Evolutionary conservation across 2,888 invertebrate species (phyloP), one percentile per base, ranked within the genome.

Genomic region (Acanthococcus lagerstroemiae): DNA sequence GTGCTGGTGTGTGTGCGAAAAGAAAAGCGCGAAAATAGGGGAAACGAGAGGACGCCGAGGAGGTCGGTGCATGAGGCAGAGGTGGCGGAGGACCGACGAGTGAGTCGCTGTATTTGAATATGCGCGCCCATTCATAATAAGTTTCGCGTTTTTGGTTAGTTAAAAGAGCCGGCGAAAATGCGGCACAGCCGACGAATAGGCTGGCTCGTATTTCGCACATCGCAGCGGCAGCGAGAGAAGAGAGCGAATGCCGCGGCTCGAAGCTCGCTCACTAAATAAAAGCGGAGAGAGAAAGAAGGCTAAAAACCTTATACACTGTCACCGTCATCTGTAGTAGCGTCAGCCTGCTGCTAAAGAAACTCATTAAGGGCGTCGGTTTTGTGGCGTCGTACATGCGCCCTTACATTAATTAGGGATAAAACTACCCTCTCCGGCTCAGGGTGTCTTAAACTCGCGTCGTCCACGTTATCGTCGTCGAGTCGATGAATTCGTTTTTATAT

Each of bases 291-390:
- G n/a, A n/a, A n/a, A n/a, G n/a, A n/a, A n/a, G n/a, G n/a, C n/a
- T n/a, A 58, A 58, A 45, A 58, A 58, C 46, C 58, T 58, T 56
- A 56, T 56, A 58, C 44, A 58, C 58, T 52, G 61, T 61, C 52
- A 61, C 61, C 52, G 48, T 61, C 61, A 61, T 61, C 61, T 52
- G 30, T 26, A 37, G 61, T 52, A 61, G 52, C 61, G 61, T 61
- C 65, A 46, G 55, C 65, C 65, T 55, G 55, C 63, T 63, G 52
- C 55, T 55, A 56, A 66, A 56, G 56, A 50, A 66, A 66, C 66
- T 66, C 66, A 66, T 66, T 66, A 66, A 66, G 66, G 66, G 66
- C 66, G 66, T 66, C 66, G 66, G 56, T 66, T 66, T 56, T 55
- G 55, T 56, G 66, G 55, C 66, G 66, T 66, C 66, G 56, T 66